Evolutionary conservation across 2,113 vertebrate species (phyloP), one percentile per base, ranked within the genome.

Genomic region (Microcebus murinus): DNA sequence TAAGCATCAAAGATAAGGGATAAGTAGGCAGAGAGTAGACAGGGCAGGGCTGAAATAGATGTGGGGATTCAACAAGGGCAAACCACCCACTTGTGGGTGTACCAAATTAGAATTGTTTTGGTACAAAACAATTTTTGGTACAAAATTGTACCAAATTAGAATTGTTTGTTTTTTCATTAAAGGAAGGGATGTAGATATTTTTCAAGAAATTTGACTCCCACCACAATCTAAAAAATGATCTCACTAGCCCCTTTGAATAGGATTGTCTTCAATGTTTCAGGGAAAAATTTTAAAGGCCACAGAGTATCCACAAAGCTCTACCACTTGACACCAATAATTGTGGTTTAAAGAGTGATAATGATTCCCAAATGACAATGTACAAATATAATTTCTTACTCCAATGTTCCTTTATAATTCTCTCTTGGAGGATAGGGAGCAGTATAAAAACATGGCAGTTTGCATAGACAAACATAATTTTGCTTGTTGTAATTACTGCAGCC

Each of bases 311-410:
- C 52, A 96, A 90, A 85, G 1, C n/a, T 73, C 15, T 89, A n/a
- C 79, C 68, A 48, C 82, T 57, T 67, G 88, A 77, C 59, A 81
- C 65, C 39, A 77, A n/a, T 87, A 73, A 87, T 52, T 73, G 65
- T 87, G 21, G 71, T 55, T 87, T 93, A 92, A 90, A 77, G 39
- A 45, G 8, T 84, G 31, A 42, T 79, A 48, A 95, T 11, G 45
- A 93, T 63, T 93, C 89, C 91, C 79, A 82, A 61, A 80, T 80
- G 91, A 57, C 20, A 57, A 4, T 77, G 42, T 61, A 59, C 74
- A 91, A 86, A 73, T 86, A 81, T 80, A 65, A 90, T 90, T 94
- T 87, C 83, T 94, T 36, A 83, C n/a, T 89, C 70, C 83, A 96
- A 85, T 97, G 74, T 94, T 95, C 21, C 27, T 67, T 90, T 89